Base-by-base conservation (phyloP, 2,113 vertebrate genomes). In the Talpa occidentalis region DNA sequence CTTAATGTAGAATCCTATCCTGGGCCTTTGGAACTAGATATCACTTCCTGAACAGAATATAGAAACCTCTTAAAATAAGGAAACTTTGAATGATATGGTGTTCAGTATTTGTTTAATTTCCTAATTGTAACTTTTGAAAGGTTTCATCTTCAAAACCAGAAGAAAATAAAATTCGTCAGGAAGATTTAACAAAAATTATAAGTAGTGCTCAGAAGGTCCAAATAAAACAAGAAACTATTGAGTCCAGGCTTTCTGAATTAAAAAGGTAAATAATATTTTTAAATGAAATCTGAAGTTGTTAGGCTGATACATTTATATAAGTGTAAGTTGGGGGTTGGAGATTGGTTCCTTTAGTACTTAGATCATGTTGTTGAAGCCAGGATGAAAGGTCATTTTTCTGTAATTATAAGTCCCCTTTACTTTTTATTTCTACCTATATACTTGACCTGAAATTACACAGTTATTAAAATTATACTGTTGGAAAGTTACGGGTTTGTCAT, bases 141-240 rank as follows among this genome's bases (percentile, higher is more conserved):
- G 99, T 99, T 97, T 99, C 99, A 60, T 99, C 99, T 94, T 97
- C 99, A 0, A 99, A 99, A 94, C 99, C 99, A 56, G 99, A 99
- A 97, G 99, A 99, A 97, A 98, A 95, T 93, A 99, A 99, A 98
- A 98, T 99, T 87, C 98, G 98, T 91, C 99, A 99, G 95, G 99
- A 99, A 77, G 99, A 99, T 97, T 98, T 99, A 95, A 98, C 98
- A 56, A 99, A 99, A 98, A 99, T 99, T 96, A 98, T 99, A 92
- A 98, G 98, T 9, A 99, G 96, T 95, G 99, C 99, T 94, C 99
- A 99, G 88, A 99, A 98, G 85, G 98, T 99, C 95, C 99, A 99
- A 79, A 98, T 98, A 96, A 99, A 99, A 95, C 99, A 99, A 96
- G 99, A 99, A 40, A 99, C 97, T 78, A 98, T 99, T 89, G 99